phyloP scores from a whole-genome alignment of 2,113 vertebrate genomes.

The Charina bottae region DNA sequence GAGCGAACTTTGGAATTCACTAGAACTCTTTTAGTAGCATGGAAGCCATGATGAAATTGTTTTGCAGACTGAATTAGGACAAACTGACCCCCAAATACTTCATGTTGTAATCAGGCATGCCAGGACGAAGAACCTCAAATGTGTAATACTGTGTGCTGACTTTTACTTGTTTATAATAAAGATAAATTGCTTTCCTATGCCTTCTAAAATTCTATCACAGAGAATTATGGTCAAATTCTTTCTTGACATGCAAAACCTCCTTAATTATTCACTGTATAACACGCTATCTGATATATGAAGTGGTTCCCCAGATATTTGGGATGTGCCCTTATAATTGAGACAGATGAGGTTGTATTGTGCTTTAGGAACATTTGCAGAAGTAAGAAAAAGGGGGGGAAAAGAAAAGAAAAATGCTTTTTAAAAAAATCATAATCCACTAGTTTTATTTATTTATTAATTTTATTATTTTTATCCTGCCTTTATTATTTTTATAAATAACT shows the following conservation, averaged over 20 bases:
- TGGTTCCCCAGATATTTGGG: background rate
- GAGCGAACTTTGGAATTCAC: background rate
- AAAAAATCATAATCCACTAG: background rate
- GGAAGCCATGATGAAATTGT: background rate
- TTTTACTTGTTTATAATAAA: background rate
- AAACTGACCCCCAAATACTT: background rate
- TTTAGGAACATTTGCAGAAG: background rate
- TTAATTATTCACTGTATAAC: background rate
- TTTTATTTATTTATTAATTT: too few species aligned
- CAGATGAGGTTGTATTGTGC: background rate
- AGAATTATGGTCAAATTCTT: background rate
- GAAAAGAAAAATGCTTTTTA: background rate
- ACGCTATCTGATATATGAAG: background rate
- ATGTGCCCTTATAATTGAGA: background rate
- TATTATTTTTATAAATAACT: too few species aligned
- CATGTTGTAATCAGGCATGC: background rate
- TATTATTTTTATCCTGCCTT: too few species aligned
- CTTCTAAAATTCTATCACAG: background rate
- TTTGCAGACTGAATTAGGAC: background rate
- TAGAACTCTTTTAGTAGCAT: background rate
- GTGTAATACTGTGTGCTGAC: background rate
- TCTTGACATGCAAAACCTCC: background rate
- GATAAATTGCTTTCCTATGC: background rate
- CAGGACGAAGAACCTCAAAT: background rate
- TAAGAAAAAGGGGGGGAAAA: background rate